A percentile compares a stretch with the other conserved stretches of the same genome.
phyloP scores from a whole-genome alignment of 1,140 invertebrate genomes.

The Saccostrea glomerata region DNA sequence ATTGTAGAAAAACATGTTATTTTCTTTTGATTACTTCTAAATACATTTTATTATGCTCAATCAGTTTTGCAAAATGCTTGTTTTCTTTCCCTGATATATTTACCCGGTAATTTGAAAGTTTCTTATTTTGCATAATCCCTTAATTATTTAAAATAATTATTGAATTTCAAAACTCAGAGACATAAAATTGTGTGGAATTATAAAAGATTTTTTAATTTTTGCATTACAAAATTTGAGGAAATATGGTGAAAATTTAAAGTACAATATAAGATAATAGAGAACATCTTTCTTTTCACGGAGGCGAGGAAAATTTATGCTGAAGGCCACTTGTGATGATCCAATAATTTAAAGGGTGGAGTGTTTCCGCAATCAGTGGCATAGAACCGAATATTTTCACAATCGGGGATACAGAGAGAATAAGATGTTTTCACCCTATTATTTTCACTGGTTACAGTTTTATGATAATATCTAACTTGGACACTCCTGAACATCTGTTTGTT shows the following conservation, averaged over 20 bases:
- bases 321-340: slow-evolving; percentile 6
- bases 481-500: slow-evolving; percentile 33
- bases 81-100: too few species aligned
- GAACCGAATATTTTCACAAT: slow-evolving; percentile 5
- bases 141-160: too few species aligned
- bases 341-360: slow-evolving; percentile 7
- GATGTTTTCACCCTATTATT: slow-evolving; percentile 20
- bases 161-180: too few species aligned
- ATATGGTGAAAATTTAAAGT: neutral
- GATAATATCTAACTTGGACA: slow-evolving; percentile 21
- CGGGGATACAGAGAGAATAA: slow-evolving; percentile 8
- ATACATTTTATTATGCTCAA: too few species aligned
- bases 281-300: neutral
- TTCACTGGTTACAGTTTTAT: slow-evolving; percentile 23
- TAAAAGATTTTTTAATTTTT: too few species aligned
- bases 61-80: too few species aligned
- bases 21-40: too few species aligned
- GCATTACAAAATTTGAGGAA: too few species aligned
- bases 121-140: too few species aligned
- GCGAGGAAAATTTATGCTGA: neutral
- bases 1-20: too few species aligned
- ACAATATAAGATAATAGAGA: neutral
- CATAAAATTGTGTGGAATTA: too few species aligned
- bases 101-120: too few species aligned
- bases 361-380: neutral